Evolutionary conservation across 2,797 vertebrate species (phyloP).

Genomic region (Microhierax caerulescens): DNA sequence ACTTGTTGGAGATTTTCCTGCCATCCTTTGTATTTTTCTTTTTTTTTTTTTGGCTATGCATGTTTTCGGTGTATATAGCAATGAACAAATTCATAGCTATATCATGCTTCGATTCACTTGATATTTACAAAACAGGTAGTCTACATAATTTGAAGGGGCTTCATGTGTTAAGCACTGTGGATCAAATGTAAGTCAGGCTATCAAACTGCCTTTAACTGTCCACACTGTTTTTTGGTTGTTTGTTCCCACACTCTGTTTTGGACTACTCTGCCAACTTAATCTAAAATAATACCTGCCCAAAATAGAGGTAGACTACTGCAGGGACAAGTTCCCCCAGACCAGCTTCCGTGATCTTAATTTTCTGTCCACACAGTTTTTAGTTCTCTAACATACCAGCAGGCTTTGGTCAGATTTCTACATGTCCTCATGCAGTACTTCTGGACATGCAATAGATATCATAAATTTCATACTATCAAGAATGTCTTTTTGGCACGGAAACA

Average conservation of each 20-base stretch:
- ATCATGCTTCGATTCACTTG: not conserved
- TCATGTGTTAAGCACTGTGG: not conserved
- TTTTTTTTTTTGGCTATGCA: not conserved
- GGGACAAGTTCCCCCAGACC: not conserved
- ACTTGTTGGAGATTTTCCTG: not conserved
- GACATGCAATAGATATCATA: not conserved
- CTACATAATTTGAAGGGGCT: not conserved
- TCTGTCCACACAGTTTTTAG: not conserved
- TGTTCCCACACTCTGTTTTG: not conserved
- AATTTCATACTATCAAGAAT: not conserved
- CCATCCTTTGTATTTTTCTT: not conserved
- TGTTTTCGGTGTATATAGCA: not conserved
- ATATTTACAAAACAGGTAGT: not conserved
- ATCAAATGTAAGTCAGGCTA: not conserved
- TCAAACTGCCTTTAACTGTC: not conserved
- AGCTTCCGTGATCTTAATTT: not conserved
- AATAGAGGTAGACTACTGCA: not conserved
- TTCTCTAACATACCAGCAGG: not conserved
- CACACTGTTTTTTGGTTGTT: not conserved
- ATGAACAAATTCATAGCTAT: not conserved
- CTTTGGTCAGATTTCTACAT: not conserved
- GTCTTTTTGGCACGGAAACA: not conserved
- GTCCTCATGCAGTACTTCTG: not conserved
- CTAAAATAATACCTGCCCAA: not conserved
- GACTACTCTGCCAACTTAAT: not conserved